A percentile compares a stretch with the other conserved stretches of the same genome.
Conservation (phyloP, 2,113 vertebrate genomes). For the Osmerus mordax region DNA sequence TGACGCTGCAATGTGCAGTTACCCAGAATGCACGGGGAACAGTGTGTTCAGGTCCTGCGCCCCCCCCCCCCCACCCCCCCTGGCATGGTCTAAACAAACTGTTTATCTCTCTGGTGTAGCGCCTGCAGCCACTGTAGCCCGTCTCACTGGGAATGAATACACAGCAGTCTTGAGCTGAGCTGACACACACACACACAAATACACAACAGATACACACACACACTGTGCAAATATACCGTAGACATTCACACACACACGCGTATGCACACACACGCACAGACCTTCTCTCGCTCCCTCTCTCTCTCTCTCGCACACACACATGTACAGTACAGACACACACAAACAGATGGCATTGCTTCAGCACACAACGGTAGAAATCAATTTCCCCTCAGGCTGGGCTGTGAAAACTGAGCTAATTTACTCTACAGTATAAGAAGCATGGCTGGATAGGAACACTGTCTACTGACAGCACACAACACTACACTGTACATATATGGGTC, state of each 20-base stretch:
- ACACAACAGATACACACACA: slow-evolving; percentile 13
- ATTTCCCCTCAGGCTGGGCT: slow-evolving; percentile 47
- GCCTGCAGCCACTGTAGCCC: slow-evolving; percentile 58
- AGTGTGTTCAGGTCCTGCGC: slow-evolving; percentile 61
- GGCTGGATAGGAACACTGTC: slow-evolving; percentile 37
- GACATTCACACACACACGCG: slow-evolving; percentile 14
- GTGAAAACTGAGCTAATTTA: slow-evolving; percentile 55
- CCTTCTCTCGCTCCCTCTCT: too few species aligned
- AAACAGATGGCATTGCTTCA: slow-evolving; percentile 42
- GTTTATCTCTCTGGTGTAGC: slow-evolving; percentile 60
- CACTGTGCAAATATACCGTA: slow-evolving; percentile 14
- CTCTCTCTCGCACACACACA: background rate
- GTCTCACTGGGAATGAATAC: slow-evolving; percentile 64
- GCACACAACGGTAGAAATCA: slow-evolving; percentile 35
- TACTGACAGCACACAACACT: slow-evolving; percentile 33
- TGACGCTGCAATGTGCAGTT: slow-evolving; percentile 61
- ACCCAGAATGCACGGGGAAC: slow-evolving; percentile 62
- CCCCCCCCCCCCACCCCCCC: slow-evolving; percentile 20
- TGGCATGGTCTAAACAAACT: slow-evolving; percentile 57
- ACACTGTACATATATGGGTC: too few species aligned
- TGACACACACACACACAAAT: slow-evolving; percentile 36
- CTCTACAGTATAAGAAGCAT: slow-evolving; percentile 43
- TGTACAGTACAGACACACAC: slow-evolving; percentile 31
- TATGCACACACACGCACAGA: slow-evolving; percentile 3
- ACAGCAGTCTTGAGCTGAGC: slow-evolving; percentile 59